Percentiles rank a stretch among this genome's conserved stretches.
Evolutionary conservation across 2,797 vertebrate species (phyloP).

Genomic region (Lophura swinhoii): DNA sequence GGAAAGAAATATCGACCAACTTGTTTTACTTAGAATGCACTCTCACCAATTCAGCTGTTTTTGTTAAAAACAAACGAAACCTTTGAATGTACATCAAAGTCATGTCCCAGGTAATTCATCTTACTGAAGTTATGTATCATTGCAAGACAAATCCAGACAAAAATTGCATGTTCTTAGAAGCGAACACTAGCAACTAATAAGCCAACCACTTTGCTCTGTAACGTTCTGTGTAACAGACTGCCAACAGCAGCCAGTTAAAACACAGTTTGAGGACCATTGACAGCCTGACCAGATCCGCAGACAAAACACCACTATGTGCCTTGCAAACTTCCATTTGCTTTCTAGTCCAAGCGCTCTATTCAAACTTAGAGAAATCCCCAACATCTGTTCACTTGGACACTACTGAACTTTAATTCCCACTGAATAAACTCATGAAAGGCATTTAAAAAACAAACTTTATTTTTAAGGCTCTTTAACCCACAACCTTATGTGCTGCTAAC

Average conservation of each 20-base stretch:
- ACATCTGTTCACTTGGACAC: background rate
- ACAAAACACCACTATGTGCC: background rate
- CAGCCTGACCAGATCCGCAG: background rate
- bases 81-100: constrained; percentile 66
- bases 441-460: background rate
- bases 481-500: background rate
- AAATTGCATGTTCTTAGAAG: constrained; percentile 41
- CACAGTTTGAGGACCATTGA: background rate
- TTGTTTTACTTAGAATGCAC: constrained; percentile 27
- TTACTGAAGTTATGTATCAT: constrained; percentile 19
- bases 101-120: constrained; percentile 23
- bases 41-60: constrained; percentile 25
- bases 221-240: background rate
- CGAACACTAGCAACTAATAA: background rate
- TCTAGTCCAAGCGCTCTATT: background rate
- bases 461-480: background rate
- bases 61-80: constrained; percentile 45
- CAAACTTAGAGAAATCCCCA: background rate
- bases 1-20: constrained; percentile 39
- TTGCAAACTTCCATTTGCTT: background rate
- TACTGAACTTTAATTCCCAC: background rate
- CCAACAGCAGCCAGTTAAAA: background rate
- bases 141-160: constrained; percentile 39
- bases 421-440: background rate
- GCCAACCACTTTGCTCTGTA: background rate